Evolutionary conservation across 2,888 invertebrate genomes (phyloP).

Genomic region (Crossocerus cetratus): DNA sequence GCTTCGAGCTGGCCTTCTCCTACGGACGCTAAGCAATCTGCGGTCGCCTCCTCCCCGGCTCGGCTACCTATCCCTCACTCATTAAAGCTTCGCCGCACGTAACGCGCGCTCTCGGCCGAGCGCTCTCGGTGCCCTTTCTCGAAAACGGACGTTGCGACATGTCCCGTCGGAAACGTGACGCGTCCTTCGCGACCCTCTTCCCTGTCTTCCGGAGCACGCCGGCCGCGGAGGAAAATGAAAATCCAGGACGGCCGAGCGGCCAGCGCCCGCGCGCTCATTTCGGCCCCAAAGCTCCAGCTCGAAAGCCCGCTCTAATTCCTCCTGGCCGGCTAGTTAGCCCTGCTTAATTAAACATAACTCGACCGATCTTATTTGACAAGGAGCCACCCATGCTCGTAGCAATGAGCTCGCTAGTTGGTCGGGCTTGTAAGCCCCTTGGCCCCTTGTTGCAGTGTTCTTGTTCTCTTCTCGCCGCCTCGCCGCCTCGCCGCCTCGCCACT

Average conservation of each 20-base stretch:
- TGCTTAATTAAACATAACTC: slow-evolving; percentile 38
- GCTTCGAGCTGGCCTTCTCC: not conserved
- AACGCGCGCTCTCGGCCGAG: slow-evolving; percentile 18
- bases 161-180: slow-evolving; percentile 26
- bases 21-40: not conserved
- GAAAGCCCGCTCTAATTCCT: slow-evolving; percentile 29
- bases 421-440: slow-evolving; percentile 1
- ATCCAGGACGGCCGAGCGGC: slow-evolving; percentile 28
- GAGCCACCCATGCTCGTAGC: slow-evolving; percentile 17
- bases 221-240: slow-evolving; percentile 36
- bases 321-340: slow-evolving; percentile 15
- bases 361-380: slow-evolving; percentile 37
- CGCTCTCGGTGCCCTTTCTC: not conserved
- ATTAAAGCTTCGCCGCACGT: slow-evolving; percentile 28
- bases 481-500: not conserved
- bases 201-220: not conserved
- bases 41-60: slow-evolving; percentile 19
- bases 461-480: not conserved
- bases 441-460: not conserved
- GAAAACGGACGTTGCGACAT: slow-evolving; percentile 31
- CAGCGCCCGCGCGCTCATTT: slow-evolving; percentile 40
- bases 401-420: slow-evolving; percentile 26
- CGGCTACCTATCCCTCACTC: slow-evolving; percentile 32
- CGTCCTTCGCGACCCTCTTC: not conserved
- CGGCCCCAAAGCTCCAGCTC: slow-evolving; percentile 23